phyloP scores from a whole-genome alignment of 2,113 vertebrate species.

The Upupa epops region DNA sequence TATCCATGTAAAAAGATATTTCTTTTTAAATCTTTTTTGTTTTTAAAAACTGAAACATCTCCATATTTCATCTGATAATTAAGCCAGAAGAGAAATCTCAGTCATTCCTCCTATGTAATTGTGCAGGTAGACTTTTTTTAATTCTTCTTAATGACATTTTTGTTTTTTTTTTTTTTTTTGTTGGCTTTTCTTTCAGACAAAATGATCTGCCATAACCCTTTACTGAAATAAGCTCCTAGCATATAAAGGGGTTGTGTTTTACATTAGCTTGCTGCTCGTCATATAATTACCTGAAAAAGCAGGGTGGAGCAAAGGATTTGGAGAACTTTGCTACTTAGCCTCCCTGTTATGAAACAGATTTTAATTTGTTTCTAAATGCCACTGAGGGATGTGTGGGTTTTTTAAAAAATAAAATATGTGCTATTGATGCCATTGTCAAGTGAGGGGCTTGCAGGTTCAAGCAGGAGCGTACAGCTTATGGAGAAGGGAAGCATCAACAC shows the following conservation, averaged over 20 bases:
- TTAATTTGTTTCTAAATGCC: background rate
- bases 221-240: background rate
- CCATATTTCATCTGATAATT: background rate
- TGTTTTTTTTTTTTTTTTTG: background rate
- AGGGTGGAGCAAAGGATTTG: background rate
- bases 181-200: background rate
- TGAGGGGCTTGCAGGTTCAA: background rate
- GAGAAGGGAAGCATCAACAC: background rate
- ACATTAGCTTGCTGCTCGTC: slow-evolving; percentile 18
- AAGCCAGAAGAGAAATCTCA: background rate
- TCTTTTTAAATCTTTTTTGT: too few relatives aligned
- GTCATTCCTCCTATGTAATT: background rate
- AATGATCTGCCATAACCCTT: background rate
- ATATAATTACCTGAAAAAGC: background rate
- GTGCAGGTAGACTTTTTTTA: background rate
- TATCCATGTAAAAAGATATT: background rate
- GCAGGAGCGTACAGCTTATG: fast-evolving
- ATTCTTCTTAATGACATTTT: background rate
- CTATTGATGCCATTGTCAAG: background rate
- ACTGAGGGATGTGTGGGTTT: too few relatives aligned
- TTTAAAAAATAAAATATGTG: background rate
- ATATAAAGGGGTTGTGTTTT: slow-evolving; percentile 6
- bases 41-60: background rate
- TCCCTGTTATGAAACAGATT: background rate
- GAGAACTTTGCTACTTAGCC: background rate